Evolutionary conservation across 1,140 invertebrate species (phyloP), one percentile per base, ranked within the genome.

Genomic region (Euwallacea fornicatus): DNA sequence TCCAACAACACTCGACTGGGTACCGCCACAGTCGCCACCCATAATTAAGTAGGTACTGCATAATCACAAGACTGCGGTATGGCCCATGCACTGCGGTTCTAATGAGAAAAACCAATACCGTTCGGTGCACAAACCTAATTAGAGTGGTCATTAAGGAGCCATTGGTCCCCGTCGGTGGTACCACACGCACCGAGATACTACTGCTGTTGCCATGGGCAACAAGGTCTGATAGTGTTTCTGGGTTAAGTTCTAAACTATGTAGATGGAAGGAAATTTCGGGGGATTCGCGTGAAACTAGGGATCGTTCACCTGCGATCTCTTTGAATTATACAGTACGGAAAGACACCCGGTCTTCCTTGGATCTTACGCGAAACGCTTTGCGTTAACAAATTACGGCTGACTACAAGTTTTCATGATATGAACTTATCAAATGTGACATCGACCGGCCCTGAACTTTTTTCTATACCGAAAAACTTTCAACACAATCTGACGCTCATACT

Each of bases 71-170:
- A 16, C 16, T 2, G 10, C 16, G 41, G 16, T 15, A 10, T 60
- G 41, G 16, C 13, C 11, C 42, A 13, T 64, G 42, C 42, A 50
- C 4, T 15, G 13, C 21, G 13, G 9, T 41, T 50, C 42, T 47
- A 47, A 64, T 64, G 42, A 21, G 13, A 50, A 64, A 64, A 64
- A 64, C 61, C 61, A 64, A 64, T 64, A 64, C 42, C n/a, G 61
- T 50, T 16, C 44, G 10, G 61, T 33, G 15, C 42, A 58, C 55
- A 41, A 46, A 64, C 9, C 61, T 21, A 64, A 64, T 64, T 64
- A 64, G 61, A 64, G 46, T 46, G 61, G 44, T 21, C 46, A 42
- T 64, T 64, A 47, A 47, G 21, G 44, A 33, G 61, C 42, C 61
- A 50, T 47, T 64, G 61, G 61, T 47, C 61, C 44, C 61, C 61